Percentiles rank a stretch among this genome's conserved stretches.
Evolutionary conservation across 2,113 vertebrate genomes (phyloP).

Genomic region (Paratilapia polleni): DNA sequence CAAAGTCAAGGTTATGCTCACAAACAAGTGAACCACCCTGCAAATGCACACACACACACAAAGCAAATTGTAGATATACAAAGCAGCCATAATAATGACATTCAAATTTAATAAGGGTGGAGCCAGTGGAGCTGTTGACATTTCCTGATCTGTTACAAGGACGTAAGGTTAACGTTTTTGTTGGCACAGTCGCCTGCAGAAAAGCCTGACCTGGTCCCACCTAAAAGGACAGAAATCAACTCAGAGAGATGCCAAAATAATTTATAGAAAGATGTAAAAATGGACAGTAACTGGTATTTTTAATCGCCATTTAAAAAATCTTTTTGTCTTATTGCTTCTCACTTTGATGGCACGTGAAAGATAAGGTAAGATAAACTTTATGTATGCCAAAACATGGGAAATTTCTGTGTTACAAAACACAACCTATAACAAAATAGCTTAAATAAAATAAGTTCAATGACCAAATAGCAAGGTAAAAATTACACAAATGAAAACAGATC

Average conservation of each 20-base stretch:
- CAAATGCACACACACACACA: neutral
- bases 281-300: neutral
- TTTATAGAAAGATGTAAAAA: neutral
- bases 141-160: neutral
- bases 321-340: too few species aligned
- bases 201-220: neutral
- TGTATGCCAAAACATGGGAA: too few species aligned
- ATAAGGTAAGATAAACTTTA: too few species aligned
- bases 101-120: neutral
- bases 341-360: neutral
- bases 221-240: constrained; percentile 5
- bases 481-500: too few species aligned
- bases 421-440: too few species aligned
- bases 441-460: too few species aligned
- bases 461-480: too few species aligned
- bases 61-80: neutral
- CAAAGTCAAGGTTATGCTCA: constrained; percentile 16
- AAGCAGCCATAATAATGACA: neutral
- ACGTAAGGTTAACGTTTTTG: neutral
- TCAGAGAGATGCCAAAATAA: neutral
- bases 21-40: neutral
- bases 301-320: neutral
- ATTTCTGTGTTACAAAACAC: too few species aligned
- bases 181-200: neutral
- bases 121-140: constrained; percentile 30